These are phyloP conservation scores for Alviniconcha marisindica DNA, from an alignment of 1,140 invertebrate genomes.

Conservation along the genomic window DNA sequence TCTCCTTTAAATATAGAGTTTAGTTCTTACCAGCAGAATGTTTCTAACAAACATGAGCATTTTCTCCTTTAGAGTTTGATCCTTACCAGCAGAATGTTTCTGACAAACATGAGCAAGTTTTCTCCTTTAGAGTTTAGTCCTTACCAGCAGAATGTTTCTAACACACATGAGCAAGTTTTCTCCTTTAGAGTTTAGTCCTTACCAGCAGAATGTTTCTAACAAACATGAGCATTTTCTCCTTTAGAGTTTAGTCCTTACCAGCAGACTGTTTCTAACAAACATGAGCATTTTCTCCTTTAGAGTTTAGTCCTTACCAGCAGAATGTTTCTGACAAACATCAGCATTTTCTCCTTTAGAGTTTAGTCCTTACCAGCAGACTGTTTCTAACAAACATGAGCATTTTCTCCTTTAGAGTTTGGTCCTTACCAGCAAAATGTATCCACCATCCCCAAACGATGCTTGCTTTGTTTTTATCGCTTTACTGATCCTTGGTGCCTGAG, in stretches of 20 bases:
- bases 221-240: background rate
- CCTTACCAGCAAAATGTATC: constrained; percentile 37
- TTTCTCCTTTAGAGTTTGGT: background rate
- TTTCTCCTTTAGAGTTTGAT: background rate
- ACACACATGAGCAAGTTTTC: background rate
- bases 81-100: no score
- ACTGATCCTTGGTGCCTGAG: constrained; percentile 37
- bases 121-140: background rate
- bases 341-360: background rate
- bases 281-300: background rate
- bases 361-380: no score
- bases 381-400: background rate
- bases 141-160: background rate
- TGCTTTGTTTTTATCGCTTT: constrained; percentile 34
- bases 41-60: background rate
- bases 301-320: no score
- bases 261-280: background rate
- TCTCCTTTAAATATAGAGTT: background rate
- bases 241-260: background rate
- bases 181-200: no score
- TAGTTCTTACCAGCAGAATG: no score
- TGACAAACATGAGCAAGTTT: background rate
- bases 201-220: no score
- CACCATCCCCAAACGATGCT: constrained; percentile 40
- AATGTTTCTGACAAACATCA: background rate